Percentiles rank a stretch among this genome's conserved stretches.
Conservation (phyloP, 2,797 vertebrate genomes). For the Sebastes paucispinis region DNA sequence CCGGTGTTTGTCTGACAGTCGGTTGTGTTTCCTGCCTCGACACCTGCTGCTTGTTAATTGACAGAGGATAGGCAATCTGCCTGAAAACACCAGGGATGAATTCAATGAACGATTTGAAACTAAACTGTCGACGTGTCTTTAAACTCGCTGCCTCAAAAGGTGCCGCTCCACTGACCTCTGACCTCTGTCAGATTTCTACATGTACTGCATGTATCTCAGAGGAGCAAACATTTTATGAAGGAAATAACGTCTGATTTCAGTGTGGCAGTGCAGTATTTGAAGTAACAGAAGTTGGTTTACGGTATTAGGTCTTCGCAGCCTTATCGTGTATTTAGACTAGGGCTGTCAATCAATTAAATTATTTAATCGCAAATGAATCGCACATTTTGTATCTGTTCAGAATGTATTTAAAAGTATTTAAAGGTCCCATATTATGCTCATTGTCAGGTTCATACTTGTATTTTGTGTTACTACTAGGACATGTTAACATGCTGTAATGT, state of each 20-base stretch:
- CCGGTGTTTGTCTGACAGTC: background rate
- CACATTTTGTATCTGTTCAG: too few species aligned
- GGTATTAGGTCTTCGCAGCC: background rate
- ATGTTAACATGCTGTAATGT: too few species aligned
- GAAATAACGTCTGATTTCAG: background rate
- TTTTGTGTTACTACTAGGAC: too few species aligned
- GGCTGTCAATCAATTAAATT: too few species aligned
- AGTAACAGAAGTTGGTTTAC: background rate
- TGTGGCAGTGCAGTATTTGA: background rate
- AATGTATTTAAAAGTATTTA: too few species aligned
- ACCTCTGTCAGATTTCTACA: background rate
- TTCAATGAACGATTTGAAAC: constrained; percentile 1
- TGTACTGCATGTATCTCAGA: too few species aligned
- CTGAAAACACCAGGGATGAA: background rate
- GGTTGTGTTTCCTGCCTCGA: background rate
- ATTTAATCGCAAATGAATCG: too few species aligned
- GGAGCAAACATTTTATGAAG: background rate
- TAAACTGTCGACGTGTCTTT: constrained; percentile 2
- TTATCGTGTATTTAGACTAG: background rate
- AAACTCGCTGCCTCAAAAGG: background rate
- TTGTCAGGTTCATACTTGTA: too few species aligned
- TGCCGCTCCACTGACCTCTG: background rate
- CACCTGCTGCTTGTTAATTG: constrained; percentile 27
- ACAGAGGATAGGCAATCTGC: background rate
- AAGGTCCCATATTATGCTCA: too few species aligned